Evolutionary conservation across 2,113 vertebrate genomes (phyloP).

Genomic region (Mirza zaza): DNA sequence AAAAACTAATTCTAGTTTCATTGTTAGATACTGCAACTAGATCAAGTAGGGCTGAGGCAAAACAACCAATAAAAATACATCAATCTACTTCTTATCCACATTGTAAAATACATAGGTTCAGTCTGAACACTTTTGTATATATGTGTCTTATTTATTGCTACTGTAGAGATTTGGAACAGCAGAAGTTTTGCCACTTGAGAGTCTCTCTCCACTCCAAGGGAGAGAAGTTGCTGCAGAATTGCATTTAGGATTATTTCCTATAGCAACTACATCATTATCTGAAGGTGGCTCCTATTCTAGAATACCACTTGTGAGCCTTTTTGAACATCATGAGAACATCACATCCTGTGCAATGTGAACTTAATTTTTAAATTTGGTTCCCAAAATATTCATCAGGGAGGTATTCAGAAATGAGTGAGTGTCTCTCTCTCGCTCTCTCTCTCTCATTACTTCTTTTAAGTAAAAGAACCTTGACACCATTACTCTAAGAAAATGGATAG

Average conservation of each 20-base stretch:
- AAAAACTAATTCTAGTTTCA: not conserved
- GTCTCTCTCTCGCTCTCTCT: not conserved
- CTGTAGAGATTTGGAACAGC: not conserved
- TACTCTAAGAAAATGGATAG: not conserved
- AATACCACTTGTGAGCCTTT: not conserved
- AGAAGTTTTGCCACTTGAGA: not conserved
- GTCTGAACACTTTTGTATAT: not conserved
- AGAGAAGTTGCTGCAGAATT: not conserved
- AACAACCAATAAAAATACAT: not conserved
- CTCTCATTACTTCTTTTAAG: not conserved
- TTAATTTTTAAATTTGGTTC: not conserved
- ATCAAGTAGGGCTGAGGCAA: not conserved
- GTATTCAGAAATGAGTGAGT: not conserved
- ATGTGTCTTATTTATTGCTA: not conserved
- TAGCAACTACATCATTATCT: not conserved
- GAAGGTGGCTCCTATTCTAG: not conserved
- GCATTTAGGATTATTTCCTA: not conserved
- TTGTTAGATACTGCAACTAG: not conserved
- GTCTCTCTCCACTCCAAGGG: not conserved
- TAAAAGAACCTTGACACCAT: not conserved
- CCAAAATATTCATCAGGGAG: not conserved
- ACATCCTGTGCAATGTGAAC: not conserved
- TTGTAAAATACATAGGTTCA: not conserved
- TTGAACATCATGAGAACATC: not conserved
- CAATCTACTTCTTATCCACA: not conserved